Evolutionary conservation across 2,113 vertebrate species (phyloP).

Genomic region (Balaeniceps rex): DNA sequence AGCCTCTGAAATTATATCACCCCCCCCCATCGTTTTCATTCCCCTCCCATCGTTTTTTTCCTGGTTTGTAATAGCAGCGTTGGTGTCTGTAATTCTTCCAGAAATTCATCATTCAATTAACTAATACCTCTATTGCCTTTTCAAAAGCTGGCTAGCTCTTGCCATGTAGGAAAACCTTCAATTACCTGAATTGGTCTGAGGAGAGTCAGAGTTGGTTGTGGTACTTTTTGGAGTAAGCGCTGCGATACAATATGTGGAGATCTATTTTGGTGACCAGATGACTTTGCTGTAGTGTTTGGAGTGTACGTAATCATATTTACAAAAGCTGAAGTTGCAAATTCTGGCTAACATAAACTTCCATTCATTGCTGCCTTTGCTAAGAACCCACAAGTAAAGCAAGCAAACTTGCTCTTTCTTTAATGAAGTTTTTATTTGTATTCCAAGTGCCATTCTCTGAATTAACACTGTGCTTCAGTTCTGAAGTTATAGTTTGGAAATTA

Average conservation of each 20-base stretch:
- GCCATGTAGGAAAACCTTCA: background rate
- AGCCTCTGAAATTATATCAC: background rate
- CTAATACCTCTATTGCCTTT: background rate
- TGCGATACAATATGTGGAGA: background rate
- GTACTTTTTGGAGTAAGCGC: background rate
- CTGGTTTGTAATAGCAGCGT: background rate
- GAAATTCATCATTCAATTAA: background rate
- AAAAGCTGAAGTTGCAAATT: slow-evolving; percentile 17
- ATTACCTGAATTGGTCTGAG: background rate
- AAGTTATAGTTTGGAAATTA: slow-evolving; percentile 23
- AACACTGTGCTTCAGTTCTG: background rate
- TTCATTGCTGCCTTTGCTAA: slow-evolving; percentile 24
- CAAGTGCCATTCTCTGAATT: background rate
- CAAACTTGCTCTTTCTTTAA: background rate
- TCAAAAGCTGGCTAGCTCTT: background rate
- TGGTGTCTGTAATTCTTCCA: background rate
- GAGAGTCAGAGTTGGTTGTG: background rate
- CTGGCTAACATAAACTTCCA: slow-evolving; percentile 44
- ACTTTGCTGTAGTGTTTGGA: slow-evolving; percentile 3
- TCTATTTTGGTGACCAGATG: slow-evolving; percentile 25
- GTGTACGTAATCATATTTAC: slow-evolving; percentile 22
- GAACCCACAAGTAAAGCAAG: background rate
- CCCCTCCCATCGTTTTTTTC: background rate
- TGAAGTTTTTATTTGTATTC: background rate
- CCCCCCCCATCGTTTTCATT: background rate